Evolutionary conservation across 2,888 invertebrate genomes (phyloP), one percentile per base, ranked within the genome.

Genomic region (Volucella inflata): DNA sequence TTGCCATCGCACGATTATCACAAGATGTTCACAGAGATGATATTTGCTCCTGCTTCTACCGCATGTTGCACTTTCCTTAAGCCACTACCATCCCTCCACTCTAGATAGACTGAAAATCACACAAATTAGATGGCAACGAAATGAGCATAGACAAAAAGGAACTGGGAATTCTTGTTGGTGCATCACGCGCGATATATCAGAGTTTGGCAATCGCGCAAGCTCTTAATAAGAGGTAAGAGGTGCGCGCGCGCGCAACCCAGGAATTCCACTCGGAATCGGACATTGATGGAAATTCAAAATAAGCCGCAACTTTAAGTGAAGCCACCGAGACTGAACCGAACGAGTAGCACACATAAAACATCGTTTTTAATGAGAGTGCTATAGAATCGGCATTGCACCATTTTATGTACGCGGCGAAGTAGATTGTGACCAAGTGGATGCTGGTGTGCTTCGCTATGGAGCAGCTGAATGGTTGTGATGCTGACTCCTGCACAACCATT

Each of bases 1-100:
- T 81, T 85, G 80, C 85, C 85, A 81, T 85, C 81, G 77, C 85
- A 85, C 85, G 85, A 85, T 85, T 85, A 85, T 81, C 75, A 80
- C 81, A 77, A 81, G 77, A 85, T 85, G 77, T 76, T 81, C 71
- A 65, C 62, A 30, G 46, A 78, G 78, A 83, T 77, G 83, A 78
- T 77, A 62, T 83, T 74, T 80, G 80, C 85, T 85, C 76, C 80
- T 74, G 85, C 81, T 72, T 77, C 57, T 85, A 62, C 60, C 21
- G 70, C 44, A 30, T 78, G 50, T 78, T 75, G 79, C 83, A 85
- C 84, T 85, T 85, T 80, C 67, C 76, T 85, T 80, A 81, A 85
- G 76, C 76, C 81, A 36, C 78, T 72, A 68, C 30, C 30, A 30
- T 72, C 71, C 74, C 72, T 71, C 60, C 17, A 64, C 75, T 76